Percentiles rank a stretch among this genome's conserved stretches.
These are phyloP conservation scores for Parapsyche elsis DNA, from an alignment of 1,140 invertebrate genomes.

Conservation along the genomic window DNA sequence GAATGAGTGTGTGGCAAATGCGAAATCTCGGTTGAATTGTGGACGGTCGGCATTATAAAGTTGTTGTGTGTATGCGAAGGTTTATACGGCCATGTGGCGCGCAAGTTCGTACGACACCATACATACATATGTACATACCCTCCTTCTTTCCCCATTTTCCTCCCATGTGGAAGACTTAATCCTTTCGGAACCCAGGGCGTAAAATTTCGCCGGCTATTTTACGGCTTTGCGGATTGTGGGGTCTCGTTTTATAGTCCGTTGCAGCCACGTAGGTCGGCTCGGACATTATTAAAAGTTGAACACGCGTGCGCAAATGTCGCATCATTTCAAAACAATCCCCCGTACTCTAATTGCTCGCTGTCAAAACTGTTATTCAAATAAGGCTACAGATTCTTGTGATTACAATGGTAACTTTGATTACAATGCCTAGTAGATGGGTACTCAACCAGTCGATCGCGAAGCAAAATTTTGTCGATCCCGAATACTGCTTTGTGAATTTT, in stretches of 20 bases:
- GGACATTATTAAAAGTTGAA: neutral
- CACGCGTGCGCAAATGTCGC: neutral
- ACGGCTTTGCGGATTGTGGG: neutral
- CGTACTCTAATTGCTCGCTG: too few species aligned
- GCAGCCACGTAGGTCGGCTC: neutral
- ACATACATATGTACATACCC: neutral
- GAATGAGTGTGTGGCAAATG: neutral
- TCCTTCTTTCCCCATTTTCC: neutral
- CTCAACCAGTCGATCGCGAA: too few species aligned
- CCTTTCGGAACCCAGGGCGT: slow-evolving; percentile 23
- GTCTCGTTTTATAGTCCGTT: neutral
- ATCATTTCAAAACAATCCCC: too few species aligned
- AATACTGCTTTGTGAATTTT: too few species aligned
- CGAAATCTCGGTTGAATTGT: slow-evolving; percentile 26
- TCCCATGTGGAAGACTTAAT: slow-evolving; percentile 12
- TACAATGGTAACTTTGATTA: too few species aligned
- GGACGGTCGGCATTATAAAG: slow-evolving; percentile 19
- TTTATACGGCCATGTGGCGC: neutral
- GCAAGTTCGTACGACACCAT: neutral
- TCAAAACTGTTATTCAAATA: too few species aligned
- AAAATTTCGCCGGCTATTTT: slow-evolving; percentile 23
- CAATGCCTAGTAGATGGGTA: too few species aligned
- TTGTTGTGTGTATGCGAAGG: slow-evolving; percentile 4
- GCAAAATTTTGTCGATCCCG: too few species aligned
- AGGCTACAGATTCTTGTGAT: too few species aligned